Evolutionary conservation across 2,113 vertebrate species (phyloP).

Genomic region (Oostethus manadensis): DNA sequence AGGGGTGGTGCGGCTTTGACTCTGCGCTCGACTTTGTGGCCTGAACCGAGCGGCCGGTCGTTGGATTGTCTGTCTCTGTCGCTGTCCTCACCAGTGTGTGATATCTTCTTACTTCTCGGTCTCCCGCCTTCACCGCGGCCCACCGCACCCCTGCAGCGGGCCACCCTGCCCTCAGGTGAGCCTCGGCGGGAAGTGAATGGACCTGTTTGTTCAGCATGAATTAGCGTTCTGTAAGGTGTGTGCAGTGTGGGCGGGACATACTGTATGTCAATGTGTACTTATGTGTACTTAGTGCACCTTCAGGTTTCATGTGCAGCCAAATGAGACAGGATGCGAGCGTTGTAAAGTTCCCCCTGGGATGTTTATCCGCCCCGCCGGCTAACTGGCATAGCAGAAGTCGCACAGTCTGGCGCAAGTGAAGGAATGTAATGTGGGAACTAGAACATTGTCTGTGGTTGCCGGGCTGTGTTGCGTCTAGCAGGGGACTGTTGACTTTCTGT

Average conservation of each 20-base stretch:
- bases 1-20: constrained; percentile 19
- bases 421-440: too few relatives aligned
- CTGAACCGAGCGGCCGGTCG: background rate
- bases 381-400: too few relatives aligned
- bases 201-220: constrained; percentile 29
- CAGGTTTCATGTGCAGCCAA: background rate
- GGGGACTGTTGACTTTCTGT: too few relatives aligned
- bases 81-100: background rate
- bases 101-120: constrained; percentile 15
- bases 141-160: constrained; percentile 17
- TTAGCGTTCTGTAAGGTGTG: background rate
- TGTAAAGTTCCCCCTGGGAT: background rate
- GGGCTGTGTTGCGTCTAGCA: too few relatives aligned
- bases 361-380: too few relatives aligned
- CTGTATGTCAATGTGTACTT: background rate
- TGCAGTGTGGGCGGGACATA: background rate
- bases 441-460: too few relatives aligned
- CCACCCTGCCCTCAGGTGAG: constrained; percentile 13
- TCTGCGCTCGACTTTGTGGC: background rate
- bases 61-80: constrained; percentile 1
- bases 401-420: too few relatives aligned
- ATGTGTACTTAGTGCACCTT: background rate
- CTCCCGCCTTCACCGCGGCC: constrained; percentile 21
- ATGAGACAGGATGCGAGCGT: background rate
- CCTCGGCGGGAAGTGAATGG: constrained; percentile 30